Base-by-base conservation (phyloP, 2,797 vertebrate genomes). In the Nasua narica region DNA sequence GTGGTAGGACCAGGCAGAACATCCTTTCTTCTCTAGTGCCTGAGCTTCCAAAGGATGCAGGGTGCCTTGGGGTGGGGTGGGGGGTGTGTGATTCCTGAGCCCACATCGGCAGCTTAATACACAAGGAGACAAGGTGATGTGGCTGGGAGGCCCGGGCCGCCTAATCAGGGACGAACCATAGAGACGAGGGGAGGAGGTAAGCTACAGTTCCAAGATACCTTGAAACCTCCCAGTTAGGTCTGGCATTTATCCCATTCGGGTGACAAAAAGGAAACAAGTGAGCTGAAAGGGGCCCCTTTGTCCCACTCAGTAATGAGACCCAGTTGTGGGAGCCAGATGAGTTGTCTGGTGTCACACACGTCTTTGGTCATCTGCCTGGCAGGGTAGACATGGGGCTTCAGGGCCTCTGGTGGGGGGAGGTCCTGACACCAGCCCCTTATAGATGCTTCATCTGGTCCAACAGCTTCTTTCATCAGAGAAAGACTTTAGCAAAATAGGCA, bases 41-140 rank as follows among this genome's bases (percentile, higher is more conserved):
- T 21, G 9, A 70, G 46, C 43, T 90, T 77, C 67, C 35, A 56
- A 92, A 72, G 54, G 18, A 52, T 12, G 12, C 2, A 29, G 62
- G 23, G 40, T 11, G 7, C n/a, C 78, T n/a, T 29, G 43, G 3
- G 8, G 3, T 10, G 0, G 29, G n/a, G 29, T 0, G 29, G 29
- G 25, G n/a, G 29, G 37, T 14, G 25, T 40, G 25, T 4, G 25
- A 27, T 58, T 86, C 62, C 54, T 0, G 19, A 81, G 32, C 15
- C 56, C 60, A 81, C 0, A 9, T 32, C 54, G 40, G 21, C 11
- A 25, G 19, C 50, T 29, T 50, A 29, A 62, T 4, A 5, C 23
- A 15, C 0, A 2, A 40, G 52, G 12, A 35, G 32, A 60, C 43
- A 40, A 81, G 65, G 29, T 43, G 5, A 7, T 21, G 32, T 4